Conservation (phyloP, 2,113 vertebrate species). For the Trogon melanurus region DNA sequence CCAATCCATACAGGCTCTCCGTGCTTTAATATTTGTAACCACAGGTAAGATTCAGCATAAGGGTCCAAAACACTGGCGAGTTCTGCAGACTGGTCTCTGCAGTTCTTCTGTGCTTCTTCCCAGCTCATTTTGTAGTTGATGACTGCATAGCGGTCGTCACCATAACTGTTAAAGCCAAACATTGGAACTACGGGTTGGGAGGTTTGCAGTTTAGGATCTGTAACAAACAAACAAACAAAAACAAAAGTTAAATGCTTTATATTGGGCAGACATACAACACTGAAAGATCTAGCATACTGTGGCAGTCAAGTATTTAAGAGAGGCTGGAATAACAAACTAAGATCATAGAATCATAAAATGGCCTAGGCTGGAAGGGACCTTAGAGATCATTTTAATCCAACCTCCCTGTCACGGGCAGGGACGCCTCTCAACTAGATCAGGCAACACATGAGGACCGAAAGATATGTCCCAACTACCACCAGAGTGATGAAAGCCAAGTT, state of each 20-base stretch:
- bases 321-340: neutral
- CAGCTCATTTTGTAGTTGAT: slow-evolving; percentile 83
- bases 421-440: no score
- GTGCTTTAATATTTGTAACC: slow-evolving; percentile 69
- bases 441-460: no score
- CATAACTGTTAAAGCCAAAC: slow-evolving; percentile 72
- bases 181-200: slow-evolving; percentile 47
- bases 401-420: no score
- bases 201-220: slow-evolving; percentile 78
- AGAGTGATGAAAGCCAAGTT: neutral
- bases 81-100: slow-evolving; percentile 84
- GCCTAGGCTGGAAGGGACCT: no score
- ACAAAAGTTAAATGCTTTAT: neutral
- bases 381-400: no score
- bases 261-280: neutral
- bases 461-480: neutral
- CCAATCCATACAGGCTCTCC: slow-evolving; percentile 86
- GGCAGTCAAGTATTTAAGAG: neutral
- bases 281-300: neutral
- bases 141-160: slow-evolving; percentile 82
- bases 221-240: neutral
- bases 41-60: slow-evolving; percentile 74
- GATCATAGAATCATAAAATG: no score
- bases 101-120: slow-evolving; percentile 86
- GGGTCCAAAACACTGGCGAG: slow-evolving; percentile 82